These are phyloP conservation scores for Magallana gigas DNA, from an alignment of 1,140 invertebrate genomes.

Conservation along the genomic window DNA sequence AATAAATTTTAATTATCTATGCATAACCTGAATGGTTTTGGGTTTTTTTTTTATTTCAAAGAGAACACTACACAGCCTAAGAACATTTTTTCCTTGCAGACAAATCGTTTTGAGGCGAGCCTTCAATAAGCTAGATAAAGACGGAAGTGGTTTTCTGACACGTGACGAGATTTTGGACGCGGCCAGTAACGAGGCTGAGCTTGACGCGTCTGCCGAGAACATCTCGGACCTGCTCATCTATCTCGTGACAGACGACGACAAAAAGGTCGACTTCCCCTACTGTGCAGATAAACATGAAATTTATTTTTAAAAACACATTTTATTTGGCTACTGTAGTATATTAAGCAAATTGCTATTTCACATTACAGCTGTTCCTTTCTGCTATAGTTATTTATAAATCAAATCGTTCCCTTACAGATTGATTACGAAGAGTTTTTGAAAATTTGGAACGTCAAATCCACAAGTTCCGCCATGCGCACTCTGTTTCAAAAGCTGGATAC, in stretches of 20 bases:
- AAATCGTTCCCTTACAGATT: slow-evolving; percentile 51
- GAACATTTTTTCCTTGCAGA: slow-evolving; percentile 50
- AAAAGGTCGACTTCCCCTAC: slow-evolving; percentile 47
- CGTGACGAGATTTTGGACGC: slow-evolving; percentile 66
- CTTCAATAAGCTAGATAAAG: slow-evolving; percentile 69
- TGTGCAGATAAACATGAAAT: no score
- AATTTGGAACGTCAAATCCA: slow-evolving; percentile 62
- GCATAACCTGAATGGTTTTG: no score
- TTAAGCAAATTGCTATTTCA: no score
- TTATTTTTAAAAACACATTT: no score
- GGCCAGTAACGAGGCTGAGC: slow-evolving; percentile 58
- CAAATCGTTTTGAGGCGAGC: slow-evolving; percentile 69
- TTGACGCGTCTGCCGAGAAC: slow-evolving; percentile 68
- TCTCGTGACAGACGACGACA: slow-evolving; percentile 65
- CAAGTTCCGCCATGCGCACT: slow-evolving; percentile 62
- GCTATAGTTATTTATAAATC: no score
- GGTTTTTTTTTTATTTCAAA: not conserved
- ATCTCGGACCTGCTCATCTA: slow-evolving; percentile 66
- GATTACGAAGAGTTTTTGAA: slow-evolving; percentile 71
- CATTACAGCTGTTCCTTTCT: no score
- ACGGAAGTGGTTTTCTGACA: slow-evolving; percentile 69
- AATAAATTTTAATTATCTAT: no score
- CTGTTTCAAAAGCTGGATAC: slow-evolving; percentile 69
- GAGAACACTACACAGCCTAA: no score
- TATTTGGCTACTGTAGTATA: no score